Evolutionary conservation across 2,113 vertebrate genomes (phyloP).

Genomic region (Columba livia): DNA sequence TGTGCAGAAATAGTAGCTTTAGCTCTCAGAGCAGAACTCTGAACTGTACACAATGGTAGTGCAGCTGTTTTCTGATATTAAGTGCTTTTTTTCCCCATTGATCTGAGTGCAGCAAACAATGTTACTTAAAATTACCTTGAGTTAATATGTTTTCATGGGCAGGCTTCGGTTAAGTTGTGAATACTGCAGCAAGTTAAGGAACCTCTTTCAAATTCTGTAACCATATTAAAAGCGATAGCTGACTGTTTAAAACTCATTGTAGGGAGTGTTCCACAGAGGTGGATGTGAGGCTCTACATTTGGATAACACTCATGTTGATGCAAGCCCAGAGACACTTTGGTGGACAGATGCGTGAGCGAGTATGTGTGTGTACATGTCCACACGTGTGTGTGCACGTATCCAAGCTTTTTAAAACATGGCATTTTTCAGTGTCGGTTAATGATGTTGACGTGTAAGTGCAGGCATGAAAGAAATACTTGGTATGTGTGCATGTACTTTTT

Average conservation of each 20-base stretch:
- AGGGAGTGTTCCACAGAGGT: background rate
- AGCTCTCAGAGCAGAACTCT: background rate
- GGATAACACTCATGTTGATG: background rate
- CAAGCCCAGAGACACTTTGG: background rate
- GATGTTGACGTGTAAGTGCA: background rate
- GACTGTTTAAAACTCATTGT: background rate
- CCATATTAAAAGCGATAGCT: background rate
- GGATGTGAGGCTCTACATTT: background rate
- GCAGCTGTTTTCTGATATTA: background rate
- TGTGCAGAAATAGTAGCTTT: background rate
- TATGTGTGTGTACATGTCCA: background rate
- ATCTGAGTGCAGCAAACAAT: background rate
- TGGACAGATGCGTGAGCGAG: background rate
- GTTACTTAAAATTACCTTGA: background rate
- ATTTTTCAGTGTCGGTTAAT: background rate
- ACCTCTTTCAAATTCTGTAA: background rate
- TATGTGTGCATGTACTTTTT: background rate
- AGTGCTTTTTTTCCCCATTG: background rate
- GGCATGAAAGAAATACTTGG: background rate
- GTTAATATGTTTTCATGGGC: background rate
- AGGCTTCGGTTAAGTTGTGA: background rate
- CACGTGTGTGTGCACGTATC: background rate
- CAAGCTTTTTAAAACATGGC: background rate
- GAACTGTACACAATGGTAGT: background rate
- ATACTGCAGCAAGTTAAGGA: background rate